Percentiles rank a stretch among this genome's conserved stretches.
Conservation (phyloP, 2,113 vertebrate genomes). For the Aramus guarauna region DNA sequence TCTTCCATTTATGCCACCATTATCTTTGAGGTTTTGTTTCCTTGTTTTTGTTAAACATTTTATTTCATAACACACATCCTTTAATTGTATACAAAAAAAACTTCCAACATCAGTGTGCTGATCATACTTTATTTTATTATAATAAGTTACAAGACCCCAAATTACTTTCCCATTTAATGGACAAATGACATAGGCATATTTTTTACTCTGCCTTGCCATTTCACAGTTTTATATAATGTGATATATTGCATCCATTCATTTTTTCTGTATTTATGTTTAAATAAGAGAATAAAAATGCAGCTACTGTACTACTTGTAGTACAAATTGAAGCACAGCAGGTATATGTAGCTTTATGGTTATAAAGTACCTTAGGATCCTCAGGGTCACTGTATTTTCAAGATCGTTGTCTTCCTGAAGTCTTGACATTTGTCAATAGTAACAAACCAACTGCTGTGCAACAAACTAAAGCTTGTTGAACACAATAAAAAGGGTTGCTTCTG, state of each 20-base stretch:
- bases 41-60: neutral
- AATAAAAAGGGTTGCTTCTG: neutral
- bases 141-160: slow-evolving; percentile 32
- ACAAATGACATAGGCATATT: neutral
- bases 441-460: neutral
- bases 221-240: neutral
- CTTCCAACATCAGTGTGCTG: neutral
- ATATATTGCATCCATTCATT: neutral
- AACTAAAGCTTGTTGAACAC: neutral
- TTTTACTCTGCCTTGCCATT: neutral
- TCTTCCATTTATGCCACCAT: neutral
- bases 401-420: neutral
- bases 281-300: neutral
- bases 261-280: slow-evolving; percentile 1
- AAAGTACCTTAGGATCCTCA: neutral
- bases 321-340: neutral
- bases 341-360: neutral
- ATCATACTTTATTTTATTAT: slow-evolving; percentile 18
- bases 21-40: neutral
- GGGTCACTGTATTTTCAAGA: neutral
- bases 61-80: neutral
- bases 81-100: neutral
- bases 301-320: neutral
- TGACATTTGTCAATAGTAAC: neutral
- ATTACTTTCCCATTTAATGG: slow-evolving; percentile 5